Percentiles rank a stretch among this genome's conserved stretches.
Conservation (phyloP, 2,888 invertebrate genomes). For the Hoplodrina blanda region DNA sequence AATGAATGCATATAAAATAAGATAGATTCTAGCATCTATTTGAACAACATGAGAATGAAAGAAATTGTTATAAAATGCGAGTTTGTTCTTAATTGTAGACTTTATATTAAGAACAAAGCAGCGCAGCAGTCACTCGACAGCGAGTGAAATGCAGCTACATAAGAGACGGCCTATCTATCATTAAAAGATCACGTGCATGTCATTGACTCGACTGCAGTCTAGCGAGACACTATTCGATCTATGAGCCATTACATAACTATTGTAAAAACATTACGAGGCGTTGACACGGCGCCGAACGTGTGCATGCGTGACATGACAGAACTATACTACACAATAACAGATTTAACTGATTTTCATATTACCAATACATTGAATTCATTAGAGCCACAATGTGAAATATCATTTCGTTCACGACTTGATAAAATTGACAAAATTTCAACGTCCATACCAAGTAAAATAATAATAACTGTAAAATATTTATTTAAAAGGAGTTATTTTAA, state of each 20-base stretch:
- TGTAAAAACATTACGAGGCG: conserved; percentile 45
- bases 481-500: conserved; percentile 49
- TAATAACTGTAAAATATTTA: conserved; percentile 42
- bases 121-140: conserved; percentile 33
- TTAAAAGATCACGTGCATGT: conserved; percentile 53
- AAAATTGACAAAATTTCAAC: conserved; percentile 37
- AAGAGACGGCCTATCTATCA: conserved; percentile 50
- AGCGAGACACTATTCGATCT: conserved; percentile 54
- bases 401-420: conserved; percentile 4
- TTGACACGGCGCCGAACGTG: conserved; percentile 39
- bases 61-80: conserved; percentile 40
- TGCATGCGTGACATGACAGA: conserved; percentile 46
- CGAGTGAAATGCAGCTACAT: conserved; percentile 48
- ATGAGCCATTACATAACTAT: conserved; percentile 51
- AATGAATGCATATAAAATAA: conserved; percentile 30
- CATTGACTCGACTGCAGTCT: conserved; percentile 55
- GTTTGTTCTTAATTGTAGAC: conserved; percentile 38
- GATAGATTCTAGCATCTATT: conserved; percentile 24
- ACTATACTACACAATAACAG: conserved; percentile 18
- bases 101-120: conserved; percentile 42
- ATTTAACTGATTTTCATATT: conserved; percentile 4
- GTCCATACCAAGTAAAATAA: conserved; percentile 16
- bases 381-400: conserved; percentile 20
- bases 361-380: conserved; percentile 14
- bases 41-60: conserved; percentile 23